Base-by-base conservation (phyloP, 1,140 invertebrate genomes). In the Chironomus striatipennis region DNA sequence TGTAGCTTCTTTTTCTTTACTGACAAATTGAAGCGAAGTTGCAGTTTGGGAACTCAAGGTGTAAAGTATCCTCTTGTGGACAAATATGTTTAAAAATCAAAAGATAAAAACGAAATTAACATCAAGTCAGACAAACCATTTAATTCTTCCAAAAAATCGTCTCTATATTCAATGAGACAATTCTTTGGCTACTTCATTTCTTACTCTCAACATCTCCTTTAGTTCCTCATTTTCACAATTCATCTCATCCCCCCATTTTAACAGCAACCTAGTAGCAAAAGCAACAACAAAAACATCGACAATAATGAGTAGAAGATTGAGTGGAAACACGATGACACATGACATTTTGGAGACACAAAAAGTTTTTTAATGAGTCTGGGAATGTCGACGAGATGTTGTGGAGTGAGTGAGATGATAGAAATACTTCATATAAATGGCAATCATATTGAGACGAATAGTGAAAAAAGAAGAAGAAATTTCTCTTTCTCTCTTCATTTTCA, bases 311-410 rank as follows among this genome's bases (percentile, higher is more conserved):
- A n/a, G 47, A 57, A 57, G 47, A 57, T 57, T 57, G 47, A 57
- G 47, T 57, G 47, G 47, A 57, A 57, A 57, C 12, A 57, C 47
- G 47, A 57, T 57, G 47, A 57, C 47, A 57, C 12, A 57, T 57
- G 47, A 57, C 12, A 57, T 57, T 15, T 12, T 15, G 47, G 12
- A 57, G 47, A 12, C 47, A 57, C 47, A 57, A 15, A 57, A 57
- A 57, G 47, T 12, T 57, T 57, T 57, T 57, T 15, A 57, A 57
- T 57, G 47, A 57, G 47, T 57, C 47, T 57, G 47, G 47, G 47
- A 57, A 57, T 34, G 24, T 34, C 24, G 24, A 34, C 24, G 24
- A 34, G 24, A 34, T 34, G 24, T 34, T 34, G 5, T 34, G 24
- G 24, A 34, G 24, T 34, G 24, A 34, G 24, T 34, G 24, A 34